Percentiles rank a stretch among this genome's conserved stretches.
Evolutionary conservation across 2,888 invertebrate species (phyloP).

Genomic region (Pristionchus maxplancki): DNA sequence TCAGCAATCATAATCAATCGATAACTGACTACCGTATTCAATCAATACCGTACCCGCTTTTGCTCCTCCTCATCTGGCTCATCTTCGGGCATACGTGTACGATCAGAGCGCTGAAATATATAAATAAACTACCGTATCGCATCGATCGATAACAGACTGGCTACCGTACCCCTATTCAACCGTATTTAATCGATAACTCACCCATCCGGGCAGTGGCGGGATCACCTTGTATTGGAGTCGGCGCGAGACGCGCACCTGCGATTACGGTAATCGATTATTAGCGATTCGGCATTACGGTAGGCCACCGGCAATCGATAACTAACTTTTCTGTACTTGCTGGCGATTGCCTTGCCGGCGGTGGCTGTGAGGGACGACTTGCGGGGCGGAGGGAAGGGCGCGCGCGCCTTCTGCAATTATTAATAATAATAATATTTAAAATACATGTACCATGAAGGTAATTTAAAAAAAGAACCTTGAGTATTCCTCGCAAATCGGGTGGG

Average conservation of each 20-base stretch:
- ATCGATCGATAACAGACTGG: not conserved
- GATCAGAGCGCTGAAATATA: not conserved
- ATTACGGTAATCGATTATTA: not conserved
- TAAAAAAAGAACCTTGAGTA: not conserved
- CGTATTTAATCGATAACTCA: not conserved
- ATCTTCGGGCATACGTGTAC: not conserved
- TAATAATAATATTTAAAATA: too few species aligned
- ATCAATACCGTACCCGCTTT: not conserved
- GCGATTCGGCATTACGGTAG: not conserved
- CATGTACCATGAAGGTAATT: not conserved
- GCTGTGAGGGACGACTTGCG: not conserved
- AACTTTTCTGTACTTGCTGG: slow-evolving; percentile 7
- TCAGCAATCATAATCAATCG: not conserved
- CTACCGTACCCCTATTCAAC: not conserved
- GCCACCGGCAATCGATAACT: not conserved
- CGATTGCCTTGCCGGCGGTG: not conserved
- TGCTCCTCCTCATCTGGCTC: slow-evolving; percentile 6
- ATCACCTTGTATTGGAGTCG: not conserved
- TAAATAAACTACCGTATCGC: not conserved
- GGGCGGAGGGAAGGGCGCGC: not conserved
- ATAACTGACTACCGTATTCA: not conserved
- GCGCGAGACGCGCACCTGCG: not conserved
- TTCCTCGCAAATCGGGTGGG: not conserved
- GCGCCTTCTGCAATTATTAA: not conserved
- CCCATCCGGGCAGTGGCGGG: slow-evolving; percentile 26